Evolutionary conservation across 30 jellyfish, hydroid and myxozoan species (phyloP), one percentile per base, ranked within the genome.

Genomic region (Phacellophora camtschatica): DNA sequence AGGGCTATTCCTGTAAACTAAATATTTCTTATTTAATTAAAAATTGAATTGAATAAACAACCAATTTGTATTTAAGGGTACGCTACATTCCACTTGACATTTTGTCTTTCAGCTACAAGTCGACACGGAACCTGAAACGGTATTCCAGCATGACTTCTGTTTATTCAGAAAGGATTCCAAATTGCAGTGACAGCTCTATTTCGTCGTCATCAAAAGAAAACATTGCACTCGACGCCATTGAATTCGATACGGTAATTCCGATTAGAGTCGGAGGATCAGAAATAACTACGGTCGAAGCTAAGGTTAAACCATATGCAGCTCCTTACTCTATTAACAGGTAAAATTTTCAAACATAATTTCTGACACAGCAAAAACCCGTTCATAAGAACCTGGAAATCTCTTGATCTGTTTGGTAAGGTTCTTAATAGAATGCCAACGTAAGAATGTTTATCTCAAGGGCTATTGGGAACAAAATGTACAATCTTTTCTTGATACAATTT

Each of bases 71-170:
- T n/a, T n/a, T n/a, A n/a, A n/a, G n/a, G n/a, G n/a, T n/a, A n/a
- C n/a, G n/a, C n/a, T n/a, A n/a, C n/a, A n/a, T n/a, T n/a, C n/a
- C n/a, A n/a, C n/a, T n/a, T n/a, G n/a, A n/a, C n/a, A n/a, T n/a
- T n/a, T n/a, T n/a, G n/a, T n/a, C n/a, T n/a, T n/a, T n/a, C 54
- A 84, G 99, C 67, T 94, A 94, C 95, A 94, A 84, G 48, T 95
- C 96, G 18, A 74, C 94, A 25, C 84, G 96, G 20, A 94, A 87
- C 43, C 81, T 94, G 85, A 92, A 90, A 41, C 96, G 99, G 5
- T 94, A 85, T 61, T 94, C 99, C 81, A 94, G 99, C 82, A 86
- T 94, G 99, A 94, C 99, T 61, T 94, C 99, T 7, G 88, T 94
- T 20, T 94, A 94, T 48, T 87, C 96, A 59, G 86, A 73, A 20